Base-by-base conservation (phyloP, 2,888 invertebrate genomes). In the Sipha maydis region DNA sequence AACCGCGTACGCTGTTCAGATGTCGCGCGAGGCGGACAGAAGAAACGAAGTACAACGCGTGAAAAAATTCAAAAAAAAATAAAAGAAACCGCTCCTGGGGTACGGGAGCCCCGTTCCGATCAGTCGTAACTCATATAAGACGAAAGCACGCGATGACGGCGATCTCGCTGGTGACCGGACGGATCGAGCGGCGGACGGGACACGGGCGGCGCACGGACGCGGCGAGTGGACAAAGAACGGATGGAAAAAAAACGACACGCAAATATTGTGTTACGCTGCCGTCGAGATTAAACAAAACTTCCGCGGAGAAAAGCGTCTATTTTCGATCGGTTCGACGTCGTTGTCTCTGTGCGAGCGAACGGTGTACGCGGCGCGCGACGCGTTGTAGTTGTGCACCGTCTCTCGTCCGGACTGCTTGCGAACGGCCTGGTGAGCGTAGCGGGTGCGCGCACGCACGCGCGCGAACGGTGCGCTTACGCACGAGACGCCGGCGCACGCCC, bases 391-490 rank as follows among this genome's bases (percentile, higher is more conserved):
- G 54, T 79, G 56, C 56, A 79, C 79, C 31, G 56, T 79, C 25
- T 61, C 56, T 61, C 61, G 79, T 56, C 79, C 79, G 79, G 79
- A 79, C 79, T 79, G 79, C 79, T 54, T 8, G 54, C 28, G 4
- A n/a, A 31, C 54, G 54, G 28, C 21, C 25, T 54, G 56, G 34
- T 14, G 34, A 0, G 4, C 25, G 61, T 61, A 61, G 21, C 61
- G 61, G 19, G 4, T 56, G 56, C 14, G 56, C 0, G 61, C 61
- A 25, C 61, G 61, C 61, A 25, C 61, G 61, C 61, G 61, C 61
- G 7, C 61, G 71, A 41, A 4, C 67, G 61, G 28, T 61, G 28
- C 80, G 67, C 67, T 21, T 38, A 9, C 21, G 41, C 38, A 71
- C 71, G 56, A 14, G 54, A 79, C 38, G 0, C 56, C 31, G 61